These are phyloP conservation scores for Hydroisotoma schaefferi DNA, from an alignment of 2,888 invertebrate genomes.

Conservation along the genomic window DNA sequence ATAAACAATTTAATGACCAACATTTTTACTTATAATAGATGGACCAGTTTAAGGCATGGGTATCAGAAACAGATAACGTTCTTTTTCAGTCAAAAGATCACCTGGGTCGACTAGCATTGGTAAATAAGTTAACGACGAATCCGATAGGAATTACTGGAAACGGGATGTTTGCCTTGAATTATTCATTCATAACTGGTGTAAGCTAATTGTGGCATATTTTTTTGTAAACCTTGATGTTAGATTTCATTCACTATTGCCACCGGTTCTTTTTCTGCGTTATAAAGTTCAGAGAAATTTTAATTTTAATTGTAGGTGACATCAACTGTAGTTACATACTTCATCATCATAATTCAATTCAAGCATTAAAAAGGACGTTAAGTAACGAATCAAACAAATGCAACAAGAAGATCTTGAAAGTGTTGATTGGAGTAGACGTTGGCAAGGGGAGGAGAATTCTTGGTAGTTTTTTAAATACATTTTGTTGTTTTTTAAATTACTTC, in stretches of 20 bases:
- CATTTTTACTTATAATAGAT: no score
- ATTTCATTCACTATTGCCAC: not conserved
- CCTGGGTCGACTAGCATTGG: not conserved
- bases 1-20: no score
- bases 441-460: no score
- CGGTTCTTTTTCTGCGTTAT: not conserved
- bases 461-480: no score
- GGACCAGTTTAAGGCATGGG: not conserved
- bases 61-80: not conserved
- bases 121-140: not conserved
- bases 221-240: no score
- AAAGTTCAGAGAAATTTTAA: not conserved
- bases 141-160: slow-evolving; percentile 6
- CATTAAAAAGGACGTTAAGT: no score
- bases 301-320: not conserved
- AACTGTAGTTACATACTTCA: not conserved
- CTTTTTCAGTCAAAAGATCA: not conserved
- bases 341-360: not conserved
- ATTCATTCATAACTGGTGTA: not conserved
- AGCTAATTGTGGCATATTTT: no score
- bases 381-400: no score
- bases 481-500: no score
- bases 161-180: slow-evolving; percentile 4
- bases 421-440: no score
- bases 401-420: no score